Evolutionary conservation across 1,140 invertebrate species (phyloP).

Genomic region (Lordiphosa clarofinis): DNA sequence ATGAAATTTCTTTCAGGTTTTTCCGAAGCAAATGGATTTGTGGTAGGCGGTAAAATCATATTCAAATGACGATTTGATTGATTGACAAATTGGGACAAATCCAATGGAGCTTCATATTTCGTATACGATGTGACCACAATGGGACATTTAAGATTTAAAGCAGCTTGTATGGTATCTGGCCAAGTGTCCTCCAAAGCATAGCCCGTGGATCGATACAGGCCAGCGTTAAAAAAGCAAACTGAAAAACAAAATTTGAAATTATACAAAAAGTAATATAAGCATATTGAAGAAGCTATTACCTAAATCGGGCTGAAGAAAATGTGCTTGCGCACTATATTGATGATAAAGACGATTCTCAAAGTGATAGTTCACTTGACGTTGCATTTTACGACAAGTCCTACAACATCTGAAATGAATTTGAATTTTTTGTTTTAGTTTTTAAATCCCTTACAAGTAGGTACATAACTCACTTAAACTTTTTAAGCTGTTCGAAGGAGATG

Average conservation of each 20-base stretch:
- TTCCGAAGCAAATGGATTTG: conserved; percentile 84
- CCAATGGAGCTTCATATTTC: conserved; percentile 83
- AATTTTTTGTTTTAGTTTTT: not conserved
- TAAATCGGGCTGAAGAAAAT: conserved; percentile 82
- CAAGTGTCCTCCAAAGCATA: conserved; percentile 84
- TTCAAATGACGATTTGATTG: conserved; percentile 78
- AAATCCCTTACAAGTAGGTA: not conserved
- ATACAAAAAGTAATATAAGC: not conserved
- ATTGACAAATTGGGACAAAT: conserved; percentile 81
- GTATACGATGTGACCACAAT: conserved; percentile 85
- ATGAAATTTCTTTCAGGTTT: conserved; percentile 88
- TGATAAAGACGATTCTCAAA: conserved; percentile 82
- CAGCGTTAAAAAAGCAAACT: conserved; percentile 87
- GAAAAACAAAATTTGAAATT: not conserved
- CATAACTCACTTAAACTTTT: conserved; percentile 56
- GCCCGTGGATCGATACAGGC: conserved; percentile 84
- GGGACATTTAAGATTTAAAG: conserved; percentile 81
- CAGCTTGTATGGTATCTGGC: conserved; percentile 83
- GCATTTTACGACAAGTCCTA: conserved; percentile 42
- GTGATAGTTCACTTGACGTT: conserved; percentile 56
- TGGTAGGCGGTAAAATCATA: conserved; percentile 80
- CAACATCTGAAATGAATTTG: conserved; percentile 50
- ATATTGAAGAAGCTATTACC: conserved; percentile 73
- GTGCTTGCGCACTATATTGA: conserved; percentile 80
- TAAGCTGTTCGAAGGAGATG: conserved; percentile 80